Conservation (phyloP, 2,797 vertebrate species). For the Lerista edwardsae region DNA sequence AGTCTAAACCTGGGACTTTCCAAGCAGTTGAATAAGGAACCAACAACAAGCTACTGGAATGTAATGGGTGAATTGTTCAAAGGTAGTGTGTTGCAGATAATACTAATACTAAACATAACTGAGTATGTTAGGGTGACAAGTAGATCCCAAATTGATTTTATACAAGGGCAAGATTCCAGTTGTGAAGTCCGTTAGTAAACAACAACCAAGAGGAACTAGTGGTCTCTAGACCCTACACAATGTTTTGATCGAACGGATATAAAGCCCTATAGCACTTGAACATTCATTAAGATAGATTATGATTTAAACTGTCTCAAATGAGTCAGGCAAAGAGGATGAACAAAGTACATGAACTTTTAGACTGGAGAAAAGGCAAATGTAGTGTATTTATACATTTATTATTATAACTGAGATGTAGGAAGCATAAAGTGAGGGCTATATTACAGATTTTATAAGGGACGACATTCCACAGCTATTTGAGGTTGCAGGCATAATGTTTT, state of each 20-base stretch:
- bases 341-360: neutral
- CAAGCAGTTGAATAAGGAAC: neutral
- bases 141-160: no score
- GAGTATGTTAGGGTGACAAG: no score
- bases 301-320: neutral
- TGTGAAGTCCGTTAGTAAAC: no score
- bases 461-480: neutral
- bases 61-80: neutral
- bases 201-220: no score
- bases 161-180: no score
- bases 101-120: neutral
- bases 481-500: slow-evolving; percentile 19
- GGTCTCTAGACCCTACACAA: neutral
- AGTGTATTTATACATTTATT: neutral
- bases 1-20: neutral
- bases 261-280: neutral
- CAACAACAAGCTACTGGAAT: neutral
- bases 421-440: neutral
- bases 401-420: neutral
- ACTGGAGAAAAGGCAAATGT: neutral
- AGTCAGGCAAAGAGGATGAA: neutral
- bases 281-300: neutral
- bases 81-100: neutral
- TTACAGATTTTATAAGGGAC: slow-evolving; percentile 15
- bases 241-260: neutral